Evolutionary conservation across 2,888 invertebrate genomes (phyloP).

Genomic region (Gnatocerus cornutus): DNA sequence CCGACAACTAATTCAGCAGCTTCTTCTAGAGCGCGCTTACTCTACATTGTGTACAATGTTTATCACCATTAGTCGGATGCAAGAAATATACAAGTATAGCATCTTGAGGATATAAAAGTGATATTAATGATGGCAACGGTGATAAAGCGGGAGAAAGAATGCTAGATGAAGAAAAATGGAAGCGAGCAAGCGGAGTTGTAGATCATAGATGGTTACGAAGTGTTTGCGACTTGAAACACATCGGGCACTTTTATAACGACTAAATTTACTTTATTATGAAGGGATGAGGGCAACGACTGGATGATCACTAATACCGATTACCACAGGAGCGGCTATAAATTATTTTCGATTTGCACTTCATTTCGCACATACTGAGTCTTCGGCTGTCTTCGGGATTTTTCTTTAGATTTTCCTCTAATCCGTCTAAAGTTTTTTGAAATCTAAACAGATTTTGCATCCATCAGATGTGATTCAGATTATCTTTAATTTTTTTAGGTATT

Average conservation of each 20-base stretch:
- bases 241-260: constrained; percentile 34
- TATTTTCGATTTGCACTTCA: too few relatives aligned
- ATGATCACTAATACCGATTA: too few relatives aligned
- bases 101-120: constrained; percentile 72
- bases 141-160: constrained; percentile 66
- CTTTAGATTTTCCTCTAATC: too few relatives aligned
- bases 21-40: constrained; percentile 61
- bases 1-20: constrained; percentile 60
- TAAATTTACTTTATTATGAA: too few relatives aligned
- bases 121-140: constrained; percentile 71
- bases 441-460: too few relatives aligned
- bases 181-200: constrained; percentile 60
- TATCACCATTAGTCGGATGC: constrained; percentile 71
- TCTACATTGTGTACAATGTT: constrained; percentile 71
- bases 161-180: constrained; percentile 70
- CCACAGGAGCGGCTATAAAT: too few relatives aligned
- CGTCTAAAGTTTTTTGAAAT: too few relatives aligned
- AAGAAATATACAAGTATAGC: constrained; percentile 70
- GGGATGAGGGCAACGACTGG: too few relatives aligned
- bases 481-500: too few relatives aligned
- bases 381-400: too few relatives aligned
- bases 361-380: too few relatives aligned
- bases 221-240: constrained; percentile 16
- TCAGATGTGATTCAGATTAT: too few relatives aligned
- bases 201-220: constrained; percentile 59